Evolutionary conservation across 64 coral and sea anemone species (phyloP).

Genomic region (Dendronephthya gigantea): DNA sequence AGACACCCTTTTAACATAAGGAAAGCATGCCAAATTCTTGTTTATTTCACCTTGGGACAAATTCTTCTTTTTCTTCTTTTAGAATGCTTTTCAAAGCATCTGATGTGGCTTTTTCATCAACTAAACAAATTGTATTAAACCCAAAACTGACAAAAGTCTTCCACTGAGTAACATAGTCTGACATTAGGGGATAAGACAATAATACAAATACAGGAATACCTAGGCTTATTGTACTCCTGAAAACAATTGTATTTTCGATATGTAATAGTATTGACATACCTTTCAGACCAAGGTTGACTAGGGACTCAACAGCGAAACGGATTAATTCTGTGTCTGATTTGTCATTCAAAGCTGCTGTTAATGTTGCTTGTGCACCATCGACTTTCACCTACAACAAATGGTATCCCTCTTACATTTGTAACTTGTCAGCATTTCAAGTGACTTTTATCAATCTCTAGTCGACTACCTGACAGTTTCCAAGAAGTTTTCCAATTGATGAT

Average conservation of each 20-base stretch:
- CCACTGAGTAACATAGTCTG: too few species aligned
- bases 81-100: constrained; percentile 1
- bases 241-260: not conserved
- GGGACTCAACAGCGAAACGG: constrained; percentile 46
- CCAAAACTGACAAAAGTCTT: too few species aligned
- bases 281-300: constrained; percentile 62
- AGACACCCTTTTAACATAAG: too few species aligned
- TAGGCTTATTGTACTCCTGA: not conserved
- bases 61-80: not conserved
- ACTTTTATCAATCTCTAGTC: too few species aligned
- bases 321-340: constrained; percentile 52
- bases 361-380: constrained; percentile 43
- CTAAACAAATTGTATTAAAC: too few species aligned
- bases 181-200: too few species aligned
- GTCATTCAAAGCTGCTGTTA: constrained; percentile 56
- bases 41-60: not conserved
- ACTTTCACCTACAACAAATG: constrained; percentile 25
- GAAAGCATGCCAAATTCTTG: too few species aligned
- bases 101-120: not conserved
- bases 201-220: not conserved
- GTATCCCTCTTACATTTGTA: not conserved
- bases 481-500: constrained; percentile 38
- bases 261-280: constrained; percentile 9
- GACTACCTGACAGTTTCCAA: constrained; percentile 71
- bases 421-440: too few species aligned